Base-by-base conservation (phyloP, 1,140 invertebrate genomes). In the Helicorthomorpha holstii region DNA sequence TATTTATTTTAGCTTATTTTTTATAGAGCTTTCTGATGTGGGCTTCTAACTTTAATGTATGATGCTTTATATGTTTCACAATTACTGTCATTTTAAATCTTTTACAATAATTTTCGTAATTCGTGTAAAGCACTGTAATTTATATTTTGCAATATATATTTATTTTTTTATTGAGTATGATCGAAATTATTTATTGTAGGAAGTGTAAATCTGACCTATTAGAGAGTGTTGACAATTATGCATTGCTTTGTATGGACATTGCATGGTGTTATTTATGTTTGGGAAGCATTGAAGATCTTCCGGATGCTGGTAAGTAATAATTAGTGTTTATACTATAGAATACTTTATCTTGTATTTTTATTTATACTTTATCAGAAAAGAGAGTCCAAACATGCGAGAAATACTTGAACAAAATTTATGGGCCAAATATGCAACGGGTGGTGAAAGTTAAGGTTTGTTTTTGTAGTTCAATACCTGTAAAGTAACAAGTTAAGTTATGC, bases 261-360 rank as follows among this genome's bases (percentile, higher is more conserved):
- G 80, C 81, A 2, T 88, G 85, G 85, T 85, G 83, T 65, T 88
- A 87, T 69, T 69, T 86, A 26, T 77, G 76, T 60, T 68, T 88
- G 19, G 71, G 76, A 59, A 82, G 77, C 63, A 70, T 85, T 21
- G 69, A 72, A 19, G 75, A 82, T 52, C 64, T 84, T 41, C 80
- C 79, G 16, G 81, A 85, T 64, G 83, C 82, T 1, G 66, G 64
- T 64, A 56, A n/a, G n/a, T n/a, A n/a, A n/a, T n/a, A n/a, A n/a
- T n/a, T n/a, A n/a, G n/a, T n/a, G n/a, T n/a, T n/a, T n/a, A n/a
- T n/a, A n/a, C n/a, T n/a, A n/a, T n/a, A n/a, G n/a, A n/a, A n/a
- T n/a, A n/a, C n/a, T n/a, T n/a, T n/a, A n/a, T n/a, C n/a, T n/a
- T n/a, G n/a, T n/a, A n/a, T n/a, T n/a, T n/a, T n/a, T n/a, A n/a